Evolutionary conservation across 30 jellyfish, hydroid and myxozoan species (phyloP).

Genomic region (Aurelia coerulea): DNA sequence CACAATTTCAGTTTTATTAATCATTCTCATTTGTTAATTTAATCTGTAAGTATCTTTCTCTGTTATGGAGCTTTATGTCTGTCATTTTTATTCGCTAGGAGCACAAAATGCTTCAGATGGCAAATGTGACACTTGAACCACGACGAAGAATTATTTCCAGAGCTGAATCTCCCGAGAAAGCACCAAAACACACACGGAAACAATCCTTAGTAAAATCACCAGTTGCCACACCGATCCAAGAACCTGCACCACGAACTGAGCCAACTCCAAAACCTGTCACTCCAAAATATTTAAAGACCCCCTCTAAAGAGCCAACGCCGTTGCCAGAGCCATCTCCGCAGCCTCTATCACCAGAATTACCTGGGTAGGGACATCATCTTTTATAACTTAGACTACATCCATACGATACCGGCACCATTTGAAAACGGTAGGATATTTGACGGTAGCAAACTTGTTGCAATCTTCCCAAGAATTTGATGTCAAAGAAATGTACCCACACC

Average conservation of each 20-base stretch:
- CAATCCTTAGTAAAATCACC: background rate
- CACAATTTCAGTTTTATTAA: background rate
- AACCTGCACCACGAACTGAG: slow-evolving; percentile 14
- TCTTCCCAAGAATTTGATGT: no score
- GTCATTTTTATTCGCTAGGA: background rate
- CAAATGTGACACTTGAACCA: slow-evolving; percentile 29
- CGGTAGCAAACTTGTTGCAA: no score
- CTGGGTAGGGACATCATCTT: slow-evolving; percentile 26
- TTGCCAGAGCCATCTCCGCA: slow-evolving; percentile 19
- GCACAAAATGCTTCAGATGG: slow-evolving; percentile 26
- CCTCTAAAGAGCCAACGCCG: slow-evolving; percentile 36
- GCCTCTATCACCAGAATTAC: slow-evolving; percentile 7
- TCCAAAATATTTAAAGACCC: background rate
- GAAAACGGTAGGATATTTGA: no score
- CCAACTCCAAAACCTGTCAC: slow-evolving; percentile 42
- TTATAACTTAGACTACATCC: no score
- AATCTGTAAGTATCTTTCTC: no score
- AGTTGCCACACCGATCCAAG: background rate
- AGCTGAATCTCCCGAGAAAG: slow-evolving; percentile 19
- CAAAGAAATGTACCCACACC: no score
- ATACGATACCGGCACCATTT: no score
- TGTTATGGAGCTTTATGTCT: background rate
- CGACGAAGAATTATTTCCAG: slow-evolving; percentile 27
- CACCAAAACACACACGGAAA: background rate
- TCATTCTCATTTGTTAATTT: background rate